These are phyloP conservation scores for Tachina lurida DNA, from an alignment of 2,888 invertebrate genomes.

Conservation along the genomic window DNA sequence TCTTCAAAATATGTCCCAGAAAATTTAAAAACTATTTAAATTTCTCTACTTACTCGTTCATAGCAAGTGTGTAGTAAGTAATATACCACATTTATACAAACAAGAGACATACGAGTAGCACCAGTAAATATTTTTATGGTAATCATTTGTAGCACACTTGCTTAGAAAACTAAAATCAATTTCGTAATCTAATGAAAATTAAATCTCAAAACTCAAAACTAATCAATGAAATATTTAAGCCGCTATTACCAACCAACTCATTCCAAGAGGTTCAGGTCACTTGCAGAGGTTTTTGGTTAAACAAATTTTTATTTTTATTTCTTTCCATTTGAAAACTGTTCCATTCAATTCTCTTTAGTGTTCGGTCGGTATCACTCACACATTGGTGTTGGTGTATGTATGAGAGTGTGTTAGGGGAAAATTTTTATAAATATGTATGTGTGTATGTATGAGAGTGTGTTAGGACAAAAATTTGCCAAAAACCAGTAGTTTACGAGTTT, in stretches of 20 bases:
- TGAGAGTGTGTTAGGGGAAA: not conserved
- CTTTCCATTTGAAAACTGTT: constrained; percentile 7
- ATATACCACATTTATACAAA: too few relatives aligned
- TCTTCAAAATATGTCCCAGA: too few relatives aligned
- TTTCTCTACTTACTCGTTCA: too few relatives aligned
- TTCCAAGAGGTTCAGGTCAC: constrained; percentile 42
- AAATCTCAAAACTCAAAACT: constrained; percentile 58
- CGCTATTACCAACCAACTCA: constrained; percentile 41
- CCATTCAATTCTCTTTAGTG: constrained; percentile 13
- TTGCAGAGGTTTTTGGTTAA: constrained; percentile 54
- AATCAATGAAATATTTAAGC: constrained; percentile 58
- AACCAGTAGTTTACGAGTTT: constrained; percentile 37
- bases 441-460: not conserved
- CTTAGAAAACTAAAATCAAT: constrained; percentile 13
- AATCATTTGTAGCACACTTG: not conserved
- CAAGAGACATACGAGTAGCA: too few relatives aligned
- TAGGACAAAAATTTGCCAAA: constrained; percentile 25
- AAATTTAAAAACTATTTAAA: too few relatives aligned
- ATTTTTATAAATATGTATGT: constrained; percentile 18
- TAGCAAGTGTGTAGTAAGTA: too few relatives aligned
- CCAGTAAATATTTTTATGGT: not conserved
- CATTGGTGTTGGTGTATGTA: not conserved
- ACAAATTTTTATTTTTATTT: constrained; percentile 1
- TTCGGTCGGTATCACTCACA: not conserved
- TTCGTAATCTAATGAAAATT: constrained; percentile 40